Percentiles rank a stretch among this genome's conserved stretches.
These are phyloP conservation scores for Pandemis cinnamomeana DNA, from an alignment of 2,888 invertebrate species.

Conservation along the genomic window DNA sequence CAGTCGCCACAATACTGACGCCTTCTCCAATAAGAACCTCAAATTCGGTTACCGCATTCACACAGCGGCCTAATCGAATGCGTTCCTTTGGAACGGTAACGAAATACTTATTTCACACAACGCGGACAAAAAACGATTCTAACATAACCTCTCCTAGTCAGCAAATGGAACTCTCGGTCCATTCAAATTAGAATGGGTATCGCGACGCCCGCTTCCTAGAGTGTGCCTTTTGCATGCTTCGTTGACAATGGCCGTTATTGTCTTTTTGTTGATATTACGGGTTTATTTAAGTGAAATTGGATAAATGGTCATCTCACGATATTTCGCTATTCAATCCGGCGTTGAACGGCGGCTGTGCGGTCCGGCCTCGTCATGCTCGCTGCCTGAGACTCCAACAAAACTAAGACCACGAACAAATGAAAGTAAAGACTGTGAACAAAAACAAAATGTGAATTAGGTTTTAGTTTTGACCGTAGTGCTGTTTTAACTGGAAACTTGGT, in stretches of 20 bases:
- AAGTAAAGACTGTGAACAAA: constrained; percentile 62
- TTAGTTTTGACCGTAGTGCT: constrained; percentile 48
- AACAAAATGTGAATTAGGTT: constrained; percentile 72
- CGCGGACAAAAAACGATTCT: constrained; percentile 59
- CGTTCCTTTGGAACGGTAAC: constrained; percentile 71
- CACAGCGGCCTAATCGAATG: constrained; percentile 62
- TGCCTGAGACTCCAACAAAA: constrained; percentile 62
- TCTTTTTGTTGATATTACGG: constrained; percentile 81
- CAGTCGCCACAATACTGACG: constrained; percentile 21
- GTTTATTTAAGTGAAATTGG: constrained; percentile 84
- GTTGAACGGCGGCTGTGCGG: constrained; percentile 65
- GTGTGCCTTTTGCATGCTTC: constrained; percentile 61
- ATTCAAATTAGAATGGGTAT: constrained; percentile 59
- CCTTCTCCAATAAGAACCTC: constrained; percentile 50
- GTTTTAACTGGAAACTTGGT: constrained; percentile 54
- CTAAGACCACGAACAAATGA: constrained; percentile 59
- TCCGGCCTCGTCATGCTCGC: constrained; percentile 56
- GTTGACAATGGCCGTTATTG: constrained; percentile 65
- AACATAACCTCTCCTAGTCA: constrained; percentile 48
- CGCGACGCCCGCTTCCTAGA: constrained; percentile 44
- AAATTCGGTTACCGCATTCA: constrained; percentile 66
- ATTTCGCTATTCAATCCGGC: constrained; percentile 75
- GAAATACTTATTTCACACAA: constrained; percentile 73
- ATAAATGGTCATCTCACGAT: constrained; percentile 82
- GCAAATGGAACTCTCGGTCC: constrained; percentile 57